A percentile compares a stretch with the other conserved stretches of the same genome.
Evolutionary conservation across 2,888 invertebrate species (phyloP).

Genomic region (Drosophila koepferae): DNA sequence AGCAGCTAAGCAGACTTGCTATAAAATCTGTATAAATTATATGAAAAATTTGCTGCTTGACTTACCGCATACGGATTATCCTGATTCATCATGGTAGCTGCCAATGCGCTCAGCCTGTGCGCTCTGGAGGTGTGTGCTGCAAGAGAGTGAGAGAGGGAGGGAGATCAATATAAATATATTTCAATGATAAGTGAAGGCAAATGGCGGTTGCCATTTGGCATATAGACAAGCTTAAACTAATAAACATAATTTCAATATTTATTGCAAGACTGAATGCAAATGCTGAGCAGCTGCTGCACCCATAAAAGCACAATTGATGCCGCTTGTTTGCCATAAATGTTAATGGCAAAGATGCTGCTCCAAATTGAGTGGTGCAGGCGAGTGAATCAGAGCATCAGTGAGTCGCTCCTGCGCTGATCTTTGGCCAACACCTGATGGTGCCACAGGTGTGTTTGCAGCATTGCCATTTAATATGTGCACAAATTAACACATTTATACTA

Average conservation of each 20-base stretch:
- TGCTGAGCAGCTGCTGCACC: slow-evolving; percentile 34
- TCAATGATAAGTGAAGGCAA: slow-evolving; percentile 8
- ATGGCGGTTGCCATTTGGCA: slow-evolving; percentile 24
- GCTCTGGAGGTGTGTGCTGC: slow-evolving; percentile 38
- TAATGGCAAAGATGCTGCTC: slow-evolving; percentile 8
- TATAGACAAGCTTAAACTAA: slow-evolving; percentile 13
- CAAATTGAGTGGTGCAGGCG: neutral
- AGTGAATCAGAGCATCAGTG: slow-evolving; percentile 3
- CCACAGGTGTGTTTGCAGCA: slow-evolving; percentile 62
- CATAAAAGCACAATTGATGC: slow-evolving; percentile 22
- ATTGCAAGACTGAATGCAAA: slow-evolving; percentile 28
- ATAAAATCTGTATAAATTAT: slow-evolving; percentile 54
- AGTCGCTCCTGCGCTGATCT: slow-evolving; percentile 10
- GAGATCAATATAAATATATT: slow-evolving; percentile 3
- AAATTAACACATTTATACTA: slow-evolving; percentile 70
- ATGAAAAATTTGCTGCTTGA: slow-evolving; percentile 18
- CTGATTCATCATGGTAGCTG: slow-evolving; percentile 82
- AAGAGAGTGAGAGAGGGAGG: slow-evolving; percentile 5
- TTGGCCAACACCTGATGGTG: slow-evolving; percentile 37
- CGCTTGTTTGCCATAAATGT: slow-evolving; percentile 29
- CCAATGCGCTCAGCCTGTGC: slow-evolving; percentile 19
- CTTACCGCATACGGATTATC: slow-evolving; percentile 84
- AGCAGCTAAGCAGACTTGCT: slow-evolving; percentile 39
- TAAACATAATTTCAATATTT: slow-evolving; percentile 45
- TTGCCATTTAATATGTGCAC: slow-evolving; percentile 38